Conservation (phyloP, 2,888 invertebrate genomes). For the Sthenelais limicola region DNA sequence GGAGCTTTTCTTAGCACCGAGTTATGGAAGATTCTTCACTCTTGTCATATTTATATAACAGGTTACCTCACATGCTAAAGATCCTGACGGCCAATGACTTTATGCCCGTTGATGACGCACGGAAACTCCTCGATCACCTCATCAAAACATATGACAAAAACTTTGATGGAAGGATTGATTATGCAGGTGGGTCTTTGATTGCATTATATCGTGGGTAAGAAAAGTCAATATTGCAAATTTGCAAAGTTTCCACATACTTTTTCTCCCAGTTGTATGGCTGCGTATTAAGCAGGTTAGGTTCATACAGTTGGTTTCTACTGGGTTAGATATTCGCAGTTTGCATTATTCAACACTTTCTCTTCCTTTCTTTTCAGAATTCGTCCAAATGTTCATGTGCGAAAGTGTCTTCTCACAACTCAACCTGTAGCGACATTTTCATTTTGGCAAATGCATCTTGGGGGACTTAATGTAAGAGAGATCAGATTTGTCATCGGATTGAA, state of each 20-base stretch:
- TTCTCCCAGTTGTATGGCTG: not conserved
- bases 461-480: no score
- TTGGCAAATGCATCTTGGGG: no score
- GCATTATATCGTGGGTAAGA: no score
- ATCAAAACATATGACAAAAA: conserved; percentile 41
- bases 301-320: not conserved
- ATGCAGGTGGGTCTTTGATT: conserved; percentile 47
- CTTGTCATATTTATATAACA: no score
- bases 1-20: no score
- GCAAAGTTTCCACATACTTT: not conserved
- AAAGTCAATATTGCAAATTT: no score
- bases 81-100: conserved; percentile 45
- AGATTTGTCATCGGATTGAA: no score
- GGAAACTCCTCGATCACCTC: conserved; percentile 32
- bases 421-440: no score
- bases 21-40: no score
- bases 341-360: not conserved
- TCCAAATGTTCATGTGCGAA: conserved; percentile 22
- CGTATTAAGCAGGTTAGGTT: not conserved
- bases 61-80: conserved; percentile 42
- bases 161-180: conserved; percentile 45
- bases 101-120: conserved; percentile 41
- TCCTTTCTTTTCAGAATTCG: conserved; percentile 9
- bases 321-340: not conserved
- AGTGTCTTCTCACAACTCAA: not conserved